These are phyloP conservation scores for Nasalis larvatus DNA, from an alignment of 2,113 vertebrate species.

Conservation along the genomic window DNA sequence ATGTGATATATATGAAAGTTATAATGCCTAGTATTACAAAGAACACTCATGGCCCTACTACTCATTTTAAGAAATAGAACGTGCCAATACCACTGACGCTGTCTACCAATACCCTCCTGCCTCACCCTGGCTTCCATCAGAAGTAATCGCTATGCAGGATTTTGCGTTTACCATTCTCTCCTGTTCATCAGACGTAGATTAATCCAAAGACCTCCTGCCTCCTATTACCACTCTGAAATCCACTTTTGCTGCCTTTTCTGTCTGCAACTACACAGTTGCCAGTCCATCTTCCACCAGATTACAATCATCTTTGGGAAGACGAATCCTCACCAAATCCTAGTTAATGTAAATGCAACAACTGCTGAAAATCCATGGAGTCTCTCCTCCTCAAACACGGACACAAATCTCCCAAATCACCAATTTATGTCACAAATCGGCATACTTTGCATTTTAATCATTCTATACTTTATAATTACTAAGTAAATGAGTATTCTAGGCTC, in stretches of 20 bases:
- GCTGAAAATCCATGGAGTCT: not conserved
- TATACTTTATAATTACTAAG: not conserved
- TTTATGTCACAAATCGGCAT: not conserved
- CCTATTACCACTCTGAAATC: not conserved
- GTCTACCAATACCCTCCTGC: not conserved
- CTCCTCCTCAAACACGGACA: not conserved
- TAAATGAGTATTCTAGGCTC: not conserved
- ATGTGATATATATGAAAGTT: not conserved
- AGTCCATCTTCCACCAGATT: not conserved
- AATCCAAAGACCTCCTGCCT: not conserved
- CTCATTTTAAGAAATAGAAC: not conserved
- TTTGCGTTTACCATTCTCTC: not conserved
- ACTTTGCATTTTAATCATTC: not conserved
- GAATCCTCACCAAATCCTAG: not conserved
- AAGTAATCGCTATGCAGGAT: not conserved
- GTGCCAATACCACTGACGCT: not conserved
- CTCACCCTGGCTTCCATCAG: not conserved
- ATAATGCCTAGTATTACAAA: conserved; percentile 19
- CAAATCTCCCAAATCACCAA: not conserved
- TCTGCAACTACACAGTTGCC: not conserved
- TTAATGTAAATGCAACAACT: not conserved
- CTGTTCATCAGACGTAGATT: conserved; percentile 28
- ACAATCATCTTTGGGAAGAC: not conserved
- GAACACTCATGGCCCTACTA: not conserved
- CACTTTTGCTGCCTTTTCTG: conserved; percentile 18